Conservation (phyloP, 2,888 invertebrate genomes). For the Neoscelio sp. region DNA sequence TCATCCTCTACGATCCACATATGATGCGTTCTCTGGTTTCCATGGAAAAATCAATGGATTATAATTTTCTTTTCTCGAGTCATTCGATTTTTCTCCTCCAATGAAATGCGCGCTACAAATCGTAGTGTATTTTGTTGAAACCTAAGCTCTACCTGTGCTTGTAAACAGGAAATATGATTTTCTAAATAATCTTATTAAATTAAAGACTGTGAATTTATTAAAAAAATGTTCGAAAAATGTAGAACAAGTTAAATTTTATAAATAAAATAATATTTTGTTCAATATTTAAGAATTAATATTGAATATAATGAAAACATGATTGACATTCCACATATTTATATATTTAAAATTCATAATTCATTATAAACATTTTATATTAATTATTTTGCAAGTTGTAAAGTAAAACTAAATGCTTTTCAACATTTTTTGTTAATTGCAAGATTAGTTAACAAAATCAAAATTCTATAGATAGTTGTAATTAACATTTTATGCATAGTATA, state of each 20-base stretch:
- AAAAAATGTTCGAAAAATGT: no score
- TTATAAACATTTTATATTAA: no score
- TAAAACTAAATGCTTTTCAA: no score
- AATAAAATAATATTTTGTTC: no score
- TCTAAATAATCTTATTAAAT: neutral
- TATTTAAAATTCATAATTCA: no score
- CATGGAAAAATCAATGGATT: conserved; percentile 26
- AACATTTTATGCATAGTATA: neutral
- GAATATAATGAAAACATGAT: no score
- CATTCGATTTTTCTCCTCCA: conserved; percentile 7
- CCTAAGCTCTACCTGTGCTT: neutral
- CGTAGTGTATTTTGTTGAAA: conserved; percentile 10
- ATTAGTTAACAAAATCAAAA: no score
- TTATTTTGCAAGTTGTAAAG: no score
- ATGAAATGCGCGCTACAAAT: conserved; percentile 33
- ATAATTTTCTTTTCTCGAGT: conserved; percentile 18
- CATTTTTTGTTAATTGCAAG: no score
- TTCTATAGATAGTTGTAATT: neutral
- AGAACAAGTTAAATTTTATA: no score
- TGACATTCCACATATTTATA: no score
- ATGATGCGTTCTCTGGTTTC: neutral
- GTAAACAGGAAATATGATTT: neutral
- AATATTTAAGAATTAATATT: no score
- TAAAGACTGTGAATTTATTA: neutral
- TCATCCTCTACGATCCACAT: neutral